Evolutionary conservation across 2,888 invertebrate genomes (phyloP), one percentile per base, ranked within the genome.

Genomic region (Eupithecia abbreviata): DNA sequence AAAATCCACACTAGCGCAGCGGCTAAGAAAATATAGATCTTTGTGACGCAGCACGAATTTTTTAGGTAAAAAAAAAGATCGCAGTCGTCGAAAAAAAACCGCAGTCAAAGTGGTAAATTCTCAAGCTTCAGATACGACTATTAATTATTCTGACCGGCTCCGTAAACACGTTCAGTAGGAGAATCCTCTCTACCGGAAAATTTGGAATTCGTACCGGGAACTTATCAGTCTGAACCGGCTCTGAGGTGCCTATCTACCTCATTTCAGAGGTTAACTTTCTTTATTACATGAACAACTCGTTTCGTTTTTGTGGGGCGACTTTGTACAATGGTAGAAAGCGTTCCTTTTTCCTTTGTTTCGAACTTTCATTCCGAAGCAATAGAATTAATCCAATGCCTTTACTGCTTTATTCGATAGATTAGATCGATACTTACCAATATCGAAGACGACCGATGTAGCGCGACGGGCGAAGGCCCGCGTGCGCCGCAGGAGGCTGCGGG

Each of bases 171-270:
- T 87, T 86, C 87, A 85, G 88, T 86, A 82, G 83, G 82, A 81
- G 80, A 77, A 83, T 80, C 83, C 83, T 83, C 85, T 85, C 85
- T 81, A 76, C 83, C 84, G 88, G 85, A 87, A 88, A 89, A 89
- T 90, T 89, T 89, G 86, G 86, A 90, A 90, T 90, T 90, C 87
- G 85, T 82, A 84, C 84, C 84, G 82, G 55, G 78, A 83, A 86
- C 83, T 84, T 84, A 86, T 66, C 43, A 42, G 66, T 15, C 13
- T 66, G 15, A 43, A 15, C 43, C 42, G 4, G 65, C 62, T 62
- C 30, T 30, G 30, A 3, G 30, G 30, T 41, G 2, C 9, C 0
- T 49, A 55, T n/a, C n/a, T n/a, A 55, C n/a, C n/a, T 55, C n/a
- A n/a, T 55, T 55, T 55, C 55, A 7, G 55, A 55, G 55, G 55